phyloP scores from a whole-genome alignment of 2,797 vertebrate genomes.

The Coccyzus lansbergi region DNA sequence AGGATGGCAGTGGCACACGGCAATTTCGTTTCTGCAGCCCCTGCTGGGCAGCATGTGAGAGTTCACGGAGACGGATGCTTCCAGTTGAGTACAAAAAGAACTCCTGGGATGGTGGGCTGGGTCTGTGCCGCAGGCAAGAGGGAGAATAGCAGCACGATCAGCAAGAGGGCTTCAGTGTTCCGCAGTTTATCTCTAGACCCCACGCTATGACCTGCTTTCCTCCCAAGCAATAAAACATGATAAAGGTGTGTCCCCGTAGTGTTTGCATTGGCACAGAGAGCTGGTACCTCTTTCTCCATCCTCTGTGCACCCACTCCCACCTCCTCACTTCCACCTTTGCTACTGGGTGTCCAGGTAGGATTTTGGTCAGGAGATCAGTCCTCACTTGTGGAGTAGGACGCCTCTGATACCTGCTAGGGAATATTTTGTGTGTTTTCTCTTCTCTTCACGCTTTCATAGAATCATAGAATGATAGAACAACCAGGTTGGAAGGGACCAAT shows the following conservation, averaged over 20 bases:
- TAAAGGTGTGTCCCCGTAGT: neutral
- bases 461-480: too few species aligned
- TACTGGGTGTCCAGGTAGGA: neutral
- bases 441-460: neutral
- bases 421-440: neutral
- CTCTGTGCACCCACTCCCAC: neutral
- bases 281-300: neutral
- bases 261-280: neutral
- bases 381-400: neutral
- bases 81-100: neutral
- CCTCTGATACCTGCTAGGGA: too few species aligned
- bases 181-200: neutral
- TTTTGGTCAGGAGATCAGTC: neutral
- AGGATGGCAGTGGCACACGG: neutral
- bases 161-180: neutral
- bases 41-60: neutral
- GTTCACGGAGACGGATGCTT: neutral
- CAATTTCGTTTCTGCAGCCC: neutral
- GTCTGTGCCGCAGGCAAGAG: neutral
- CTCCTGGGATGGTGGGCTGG: neutral
- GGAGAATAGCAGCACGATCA: neutral
- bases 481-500: too few species aligned
- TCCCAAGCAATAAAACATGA: neutral
- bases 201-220: rapidly evolving
- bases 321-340: neutral